Evolutionary conservation across 2,888 invertebrate genomes (phyloP).

Genomic region (Acanthoscelides obtectus): DNA sequence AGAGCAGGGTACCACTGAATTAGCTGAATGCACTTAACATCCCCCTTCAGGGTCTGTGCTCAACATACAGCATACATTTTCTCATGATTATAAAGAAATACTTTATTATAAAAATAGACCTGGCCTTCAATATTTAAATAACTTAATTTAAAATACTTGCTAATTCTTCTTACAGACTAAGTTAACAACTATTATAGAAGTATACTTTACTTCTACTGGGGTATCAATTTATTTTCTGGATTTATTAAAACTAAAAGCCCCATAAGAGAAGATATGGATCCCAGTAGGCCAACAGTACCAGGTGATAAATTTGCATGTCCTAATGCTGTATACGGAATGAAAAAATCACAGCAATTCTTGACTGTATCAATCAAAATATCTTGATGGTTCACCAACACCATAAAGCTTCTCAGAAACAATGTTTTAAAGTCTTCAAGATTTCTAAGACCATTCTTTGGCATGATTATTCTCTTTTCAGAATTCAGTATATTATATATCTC

Average conservation of each 20-base stretch:
- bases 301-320: slow-evolving; percentile 75
- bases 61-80: no score
- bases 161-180: neutral
- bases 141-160: neutral
- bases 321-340: slow-evolving; percentile 78
- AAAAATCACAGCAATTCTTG: slow-evolving; percentile 82
- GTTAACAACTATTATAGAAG: neutral
- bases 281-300: slow-evolving; percentile 71
- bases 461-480: slow-evolving; percentile 40
- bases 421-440: slow-evolving; percentile 29
- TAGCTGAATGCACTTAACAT: no score
- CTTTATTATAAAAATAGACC: neutral
- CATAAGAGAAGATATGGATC: slow-evolving; percentile 75
- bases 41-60: no score
- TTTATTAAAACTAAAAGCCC: slow-evolving; percentile 72
- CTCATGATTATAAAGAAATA: neutral
- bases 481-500: slow-evolving; percentile 68
- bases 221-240: slow-evolving; percentile 72
- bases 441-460: slow-evolving; percentile 25
- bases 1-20: no score
- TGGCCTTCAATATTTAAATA: neutral
- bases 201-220: slow-evolving; percentile 39
- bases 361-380: slow-evolving; percentile 75
- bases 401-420: slow-evolving; percentile 25
- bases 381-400: slow-evolving; percentile 48